Evolutionary conservation across 2,888 invertebrate species (phyloP).

Genomic region (Macrosoma leucophasiata): DNA sequence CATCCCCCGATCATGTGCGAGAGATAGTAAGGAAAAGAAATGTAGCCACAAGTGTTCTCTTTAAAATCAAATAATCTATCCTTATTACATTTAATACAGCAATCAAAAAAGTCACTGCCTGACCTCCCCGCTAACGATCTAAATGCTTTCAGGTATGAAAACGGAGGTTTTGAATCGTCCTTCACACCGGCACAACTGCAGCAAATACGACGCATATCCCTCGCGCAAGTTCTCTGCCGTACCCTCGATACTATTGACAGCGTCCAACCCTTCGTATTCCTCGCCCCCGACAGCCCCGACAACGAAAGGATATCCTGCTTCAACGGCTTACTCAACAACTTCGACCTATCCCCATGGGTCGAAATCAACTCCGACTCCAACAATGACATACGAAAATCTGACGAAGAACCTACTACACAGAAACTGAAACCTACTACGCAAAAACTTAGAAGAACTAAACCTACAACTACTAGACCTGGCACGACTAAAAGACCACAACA

Average conservation of each 20-base stretch:
- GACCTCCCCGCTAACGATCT: background rate
- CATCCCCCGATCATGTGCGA: too few species aligned
- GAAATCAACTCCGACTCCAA: constrained; percentile 63
- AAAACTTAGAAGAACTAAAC: constrained; percentile 23
- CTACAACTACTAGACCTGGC: constrained; percentile 37
- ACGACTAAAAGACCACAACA: constrained; percentile 34
- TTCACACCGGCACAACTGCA: constrained; percentile 86
- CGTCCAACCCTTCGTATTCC: constrained; percentile 82
- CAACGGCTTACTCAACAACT: constrained; percentile 68
- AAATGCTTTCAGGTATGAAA: constrained; percentile 79
- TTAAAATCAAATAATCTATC: background rate
- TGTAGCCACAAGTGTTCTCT: too few species aligned
- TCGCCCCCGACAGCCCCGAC: constrained; percentile 75
- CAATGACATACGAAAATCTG: constrained; percentile 55
- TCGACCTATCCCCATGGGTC: constrained; percentile 78
- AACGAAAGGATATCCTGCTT: constrained; percentile 77
- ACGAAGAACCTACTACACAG: constrained; percentile 30
- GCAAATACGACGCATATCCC: constrained; percentile 80
- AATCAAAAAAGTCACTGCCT: background rate
- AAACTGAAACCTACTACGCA: constrained; percentile 11
- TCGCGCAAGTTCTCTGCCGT: constrained; percentile 83
- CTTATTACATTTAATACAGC: background rate
- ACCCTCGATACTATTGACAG: constrained; percentile 79
- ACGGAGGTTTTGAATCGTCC: constrained; percentile 81
- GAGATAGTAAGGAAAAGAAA: too few species aligned